phyloP scores from a whole-genome alignment of 2,888 invertebrate genomes.

The Polyploca ridens region DNA sequence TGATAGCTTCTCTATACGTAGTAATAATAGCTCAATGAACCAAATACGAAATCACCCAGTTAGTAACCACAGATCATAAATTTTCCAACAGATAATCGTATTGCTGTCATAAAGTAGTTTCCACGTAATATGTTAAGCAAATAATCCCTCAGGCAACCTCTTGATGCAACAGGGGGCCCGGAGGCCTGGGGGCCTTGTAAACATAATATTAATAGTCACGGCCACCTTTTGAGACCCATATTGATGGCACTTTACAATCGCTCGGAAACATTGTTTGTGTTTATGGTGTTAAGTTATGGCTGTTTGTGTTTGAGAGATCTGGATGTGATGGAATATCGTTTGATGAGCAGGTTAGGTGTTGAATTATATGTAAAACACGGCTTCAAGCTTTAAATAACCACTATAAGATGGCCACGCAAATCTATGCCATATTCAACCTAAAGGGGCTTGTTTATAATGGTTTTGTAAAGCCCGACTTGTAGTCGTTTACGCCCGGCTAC shows the following conservation, averaged over 20 bases:
- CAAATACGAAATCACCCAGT: not conserved
- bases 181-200: not conserved
- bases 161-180: constrained; percentile 1
- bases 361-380: too few relatives aligned
- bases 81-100: not conserved
- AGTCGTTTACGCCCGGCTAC: too few relatives aligned
- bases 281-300: not conserved
- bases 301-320: not conserved
- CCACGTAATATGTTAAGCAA: constrained; percentile 1
- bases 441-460: too few relatives aligned
- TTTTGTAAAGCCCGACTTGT: too few relatives aligned
- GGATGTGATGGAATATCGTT: not conserved
- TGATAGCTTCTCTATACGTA: too few relatives aligned
- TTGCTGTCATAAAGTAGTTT: constrained; percentile 4
- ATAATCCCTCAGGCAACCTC: not conserved
- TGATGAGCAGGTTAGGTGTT: not conserved
- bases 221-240: constrained; percentile 10
- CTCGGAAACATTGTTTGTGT: constrained; percentile 8
- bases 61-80: not conserved
- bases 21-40: not conserved
- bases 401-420: too few relatives aligned
- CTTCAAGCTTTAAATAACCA: too few relatives aligned
- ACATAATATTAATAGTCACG: not conserved
- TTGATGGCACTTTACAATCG: constrained; percentile 13
- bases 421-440: too few relatives aligned